Evolutionary conservation across 2,797 vertebrate species (phyloP).

Genomic region (Notolabrus celidotus): DNA sequence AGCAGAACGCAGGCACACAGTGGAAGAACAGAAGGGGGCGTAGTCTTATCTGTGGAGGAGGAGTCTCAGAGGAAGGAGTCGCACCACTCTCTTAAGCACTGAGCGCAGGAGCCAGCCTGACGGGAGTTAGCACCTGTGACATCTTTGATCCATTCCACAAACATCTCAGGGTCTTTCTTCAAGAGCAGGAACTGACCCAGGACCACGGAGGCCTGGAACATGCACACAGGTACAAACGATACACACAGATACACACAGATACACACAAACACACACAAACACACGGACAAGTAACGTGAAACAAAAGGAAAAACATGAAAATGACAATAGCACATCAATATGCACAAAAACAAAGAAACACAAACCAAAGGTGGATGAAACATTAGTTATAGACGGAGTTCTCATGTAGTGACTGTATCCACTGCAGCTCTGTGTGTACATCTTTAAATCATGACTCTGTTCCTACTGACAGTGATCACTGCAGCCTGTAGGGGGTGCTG

Average conservation of each 20-base stretch:
- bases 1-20: neutral
- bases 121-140: conserved; percentile 64
- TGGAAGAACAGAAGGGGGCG: neutral
- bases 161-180: conserved; percentile 77
- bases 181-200: conserved; percentile 81
- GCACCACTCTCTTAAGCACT: conserved; percentile 82
- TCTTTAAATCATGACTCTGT: no score
- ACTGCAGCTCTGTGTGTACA: no score
- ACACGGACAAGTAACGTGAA: no score
- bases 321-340: no score
- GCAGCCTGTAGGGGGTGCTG: neutral
- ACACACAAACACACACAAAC: neutral
- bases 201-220: conserved; percentile 71
- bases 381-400: no score
- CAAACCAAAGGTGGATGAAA: no score
- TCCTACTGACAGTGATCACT: neutral
- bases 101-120: conserved; percentile 73
- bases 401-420: no score
- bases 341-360: no score
- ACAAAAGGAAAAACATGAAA: no score
- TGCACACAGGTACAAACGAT: no score
- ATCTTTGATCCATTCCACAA: conserved; percentile 82
- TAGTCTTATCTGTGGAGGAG: neutral
- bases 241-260: neutral
- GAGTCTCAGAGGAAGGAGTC: conserved; percentile 77